Evolutionary conservation across 2,113 vertebrate species (phyloP).

Genomic region (Hymenochirus boettgeri): DNA sequence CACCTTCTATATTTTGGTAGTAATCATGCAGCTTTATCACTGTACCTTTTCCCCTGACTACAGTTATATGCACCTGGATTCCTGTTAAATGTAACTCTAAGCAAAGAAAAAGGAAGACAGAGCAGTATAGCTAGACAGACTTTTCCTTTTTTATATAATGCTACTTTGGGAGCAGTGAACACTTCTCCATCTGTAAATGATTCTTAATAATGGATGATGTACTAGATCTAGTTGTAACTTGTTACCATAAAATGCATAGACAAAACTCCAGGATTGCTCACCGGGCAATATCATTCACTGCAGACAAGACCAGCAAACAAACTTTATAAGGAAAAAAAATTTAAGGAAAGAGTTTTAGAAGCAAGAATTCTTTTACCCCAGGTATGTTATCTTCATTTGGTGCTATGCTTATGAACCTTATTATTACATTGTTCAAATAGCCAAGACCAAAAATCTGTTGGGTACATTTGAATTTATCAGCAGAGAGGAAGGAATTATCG

Average conservation of each 20-base stretch:
- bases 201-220: constrained; percentile 4
- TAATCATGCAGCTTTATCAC: background rate
- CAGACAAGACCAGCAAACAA: too few relatives aligned
- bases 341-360: too few relatives aligned
- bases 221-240: background rate
- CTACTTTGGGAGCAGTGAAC: background rate
- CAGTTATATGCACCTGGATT: background rate
- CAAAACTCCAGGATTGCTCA: too few relatives aligned
- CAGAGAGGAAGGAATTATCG: too few relatives aligned
- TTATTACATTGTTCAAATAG: too few relatives aligned
- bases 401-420: too few relatives aligned
- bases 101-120: background rate
- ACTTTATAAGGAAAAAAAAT: too few relatives aligned
- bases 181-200: constrained; percentile 6
- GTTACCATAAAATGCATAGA: background rate
- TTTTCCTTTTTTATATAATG: background rate
- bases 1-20: background rate
- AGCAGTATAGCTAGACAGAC: background rate
- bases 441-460: too few relatives aligned
- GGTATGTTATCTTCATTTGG: too few relatives aligned
- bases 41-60: background rate
- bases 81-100: constrained; percentile 3
- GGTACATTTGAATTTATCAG: too few relatives aligned
- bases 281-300: too few relatives aligned
- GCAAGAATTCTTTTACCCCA: too few relatives aligned